Base-by-base conservation (phyloP, 2,113 vertebrate genomes). In the Synchiropus splendidus region DNA sequence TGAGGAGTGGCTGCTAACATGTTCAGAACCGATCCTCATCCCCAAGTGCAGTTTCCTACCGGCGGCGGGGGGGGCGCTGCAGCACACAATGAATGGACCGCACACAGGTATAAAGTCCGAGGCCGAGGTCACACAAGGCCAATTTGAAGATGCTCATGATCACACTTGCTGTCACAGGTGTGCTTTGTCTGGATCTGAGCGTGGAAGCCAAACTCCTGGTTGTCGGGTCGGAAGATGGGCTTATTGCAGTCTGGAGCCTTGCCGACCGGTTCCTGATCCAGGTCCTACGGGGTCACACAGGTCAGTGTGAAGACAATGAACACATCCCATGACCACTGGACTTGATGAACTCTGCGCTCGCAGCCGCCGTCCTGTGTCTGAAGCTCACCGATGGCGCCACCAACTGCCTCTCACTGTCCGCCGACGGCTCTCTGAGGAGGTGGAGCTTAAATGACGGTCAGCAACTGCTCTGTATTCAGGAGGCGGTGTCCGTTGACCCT, bases 31-130 rank as follows among this genome's bases (percentile, higher is more conserved):
- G 0, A 18, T 84, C 41, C 81, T 90, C 6, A 39, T 86, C 27
- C 89, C 87, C 0, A 75, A 72, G 0, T 36, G 64, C 9, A 83
- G 79, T 12, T 91, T 90, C 69, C 82, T 94, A 37, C 84, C 81
- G 43, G 72, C 81, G 12, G 88, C 88, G 0, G 85, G 77, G 1
- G 83, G 79, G 6, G 70, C 82, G 11, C 81, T 89, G 9, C 64
- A 43, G 17, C 75, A 70, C 10, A 84, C 32, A 0, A 72, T 90
- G 46, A 74, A 61, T 0, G 45, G 80, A 2, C 81, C 84, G 55
- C 80, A 83, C 16, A 78, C 75, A 88, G 88, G 87, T 79, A 39
- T 31, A 56, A 31, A 12, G n/a, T 9, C 3, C 16, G 10, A 27
- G 4, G 4, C 21, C n/a, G n/a, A n/a, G 21, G 4, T 27, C 8